A percentile compares a stretch with the other conserved stretches of the same genome.
Evolutionary conservation across 2,113 vertebrate species (phyloP).

Genomic region (Pollimyrus isidori): DNA sequence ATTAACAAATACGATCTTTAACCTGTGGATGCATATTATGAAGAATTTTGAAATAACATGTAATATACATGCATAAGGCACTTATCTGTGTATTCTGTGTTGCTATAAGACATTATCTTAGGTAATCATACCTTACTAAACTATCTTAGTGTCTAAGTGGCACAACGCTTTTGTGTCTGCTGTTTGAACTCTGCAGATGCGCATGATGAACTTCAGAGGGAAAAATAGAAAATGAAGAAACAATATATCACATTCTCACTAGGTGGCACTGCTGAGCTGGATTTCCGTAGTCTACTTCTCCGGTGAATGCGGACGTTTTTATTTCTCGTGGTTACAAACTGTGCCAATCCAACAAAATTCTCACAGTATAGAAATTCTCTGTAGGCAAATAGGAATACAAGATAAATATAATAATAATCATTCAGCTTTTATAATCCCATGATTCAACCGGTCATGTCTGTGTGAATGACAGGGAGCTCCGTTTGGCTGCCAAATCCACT

Average conservation of each 20-base stretch:
- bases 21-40: not conserved
- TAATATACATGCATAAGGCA: not conserved
- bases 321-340: not conserved
- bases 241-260: not conserved
- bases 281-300: not conserved
- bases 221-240: no score
- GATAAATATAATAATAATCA: not conserved
- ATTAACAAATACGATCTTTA: not conserved
- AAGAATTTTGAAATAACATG: not conserved
- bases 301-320: not conserved
- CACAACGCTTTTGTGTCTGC: not conserved
- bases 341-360: not conserved
- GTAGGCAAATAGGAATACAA: not conserved
- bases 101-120: not conserved
- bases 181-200: not conserved
- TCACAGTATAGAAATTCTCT: not conserved
- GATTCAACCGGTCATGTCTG: not conserved
- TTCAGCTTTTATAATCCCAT: not conserved
- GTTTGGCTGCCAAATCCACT: not conserved
- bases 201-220: not conserved
- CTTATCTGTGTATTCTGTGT: not conserved
- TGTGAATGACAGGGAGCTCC: not conserved
- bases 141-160: not conserved
- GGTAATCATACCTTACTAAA: not conserved
- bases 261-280: conserved; percentile 4